Evolutionary conservation across 2,797 vertebrate species (phyloP).

Genomic region (Peromyscus aztecus): DNA sequence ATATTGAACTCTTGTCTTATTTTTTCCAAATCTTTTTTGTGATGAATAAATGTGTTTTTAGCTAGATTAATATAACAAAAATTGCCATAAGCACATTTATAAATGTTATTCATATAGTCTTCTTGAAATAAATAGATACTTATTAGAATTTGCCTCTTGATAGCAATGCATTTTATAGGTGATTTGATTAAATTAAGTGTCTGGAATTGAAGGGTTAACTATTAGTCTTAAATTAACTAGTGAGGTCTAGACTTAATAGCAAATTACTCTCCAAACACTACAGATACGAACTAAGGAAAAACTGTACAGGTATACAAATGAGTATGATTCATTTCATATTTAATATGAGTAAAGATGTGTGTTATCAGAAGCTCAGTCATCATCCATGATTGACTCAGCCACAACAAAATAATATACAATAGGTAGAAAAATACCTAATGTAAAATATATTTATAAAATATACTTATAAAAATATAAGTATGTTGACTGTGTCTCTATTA

Average conservation of each 20-base stretch:
- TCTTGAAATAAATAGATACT: neutral
- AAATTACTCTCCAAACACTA: neutral
- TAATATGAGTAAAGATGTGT: neutral
- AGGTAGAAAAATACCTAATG: neutral
- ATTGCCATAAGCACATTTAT: neutral
- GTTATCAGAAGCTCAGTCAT: neutral
- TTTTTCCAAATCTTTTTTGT: constrained; percentile 47
- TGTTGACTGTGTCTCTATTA: neutral
- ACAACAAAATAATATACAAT: neutral
- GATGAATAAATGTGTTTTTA: neutral
- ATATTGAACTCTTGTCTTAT: constrained; percentile 5
- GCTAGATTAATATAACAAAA: constrained; percentile 6
- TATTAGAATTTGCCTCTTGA: neutral
- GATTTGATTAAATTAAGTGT: neutral
- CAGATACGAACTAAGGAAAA: neutral
- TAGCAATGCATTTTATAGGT: neutral
- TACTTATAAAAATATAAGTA: neutral
- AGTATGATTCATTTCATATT: neutral
- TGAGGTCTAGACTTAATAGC: neutral
- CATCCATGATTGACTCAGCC: neutral
- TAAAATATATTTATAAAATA: neutral
- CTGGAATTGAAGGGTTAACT: neutral
- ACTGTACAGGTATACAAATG: neutral
- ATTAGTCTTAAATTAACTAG: neutral
- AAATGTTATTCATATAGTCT: neutral